Conservation (phyloP, 92 coral and sea anemone genomes). For the Umimayanthus kanabou region DNA sequence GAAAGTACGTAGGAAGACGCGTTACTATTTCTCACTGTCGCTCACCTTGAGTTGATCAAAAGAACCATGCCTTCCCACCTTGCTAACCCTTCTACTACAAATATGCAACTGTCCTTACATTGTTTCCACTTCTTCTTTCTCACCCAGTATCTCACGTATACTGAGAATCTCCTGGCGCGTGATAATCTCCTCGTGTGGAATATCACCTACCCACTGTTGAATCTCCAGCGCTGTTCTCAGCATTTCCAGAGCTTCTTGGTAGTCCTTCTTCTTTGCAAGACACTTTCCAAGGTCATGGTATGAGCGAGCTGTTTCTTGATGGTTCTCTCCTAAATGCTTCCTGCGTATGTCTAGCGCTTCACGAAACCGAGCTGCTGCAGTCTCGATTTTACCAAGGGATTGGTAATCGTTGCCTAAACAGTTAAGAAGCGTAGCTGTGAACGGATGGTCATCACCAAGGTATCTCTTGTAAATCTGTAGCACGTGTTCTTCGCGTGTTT, state of each 20-base stretch:
- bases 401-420: constrained; percentile 53
- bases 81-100: too few relatives aligned
- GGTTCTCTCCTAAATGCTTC: constrained; percentile 46
- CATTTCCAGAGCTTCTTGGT: constrained; percentile 48
- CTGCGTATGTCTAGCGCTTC: constrained; percentile 51
- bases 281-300: constrained; percentile 59
- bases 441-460: constrained; percentile 55
- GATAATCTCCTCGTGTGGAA: constrained; percentile 11
- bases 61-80: too few relatives aligned
- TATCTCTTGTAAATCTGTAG: constrained; percentile 47
- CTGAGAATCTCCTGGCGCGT: background rate
- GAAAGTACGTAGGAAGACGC: too few relatives aligned
- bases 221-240: constrained; percentile 26
- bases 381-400: constrained; percentile 39
- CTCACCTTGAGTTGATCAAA: too few relatives aligned
- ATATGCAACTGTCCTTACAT: background rate
- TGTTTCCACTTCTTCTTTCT: background rate
- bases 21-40: too few relatives aligned
- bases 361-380: constrained; percentile 24
- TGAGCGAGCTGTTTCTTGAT: constrained; percentile 58
- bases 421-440: constrained; percentile 57
- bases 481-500: constrained; percentile 17
- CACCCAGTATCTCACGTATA: background rate
- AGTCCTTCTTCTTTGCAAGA: constrained; percentile 20
- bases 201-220: constrained; percentile 4